phyloP scores from a whole-genome alignment of 1,140 invertebrate genomes.

The Bacillus rossius region DNA sequence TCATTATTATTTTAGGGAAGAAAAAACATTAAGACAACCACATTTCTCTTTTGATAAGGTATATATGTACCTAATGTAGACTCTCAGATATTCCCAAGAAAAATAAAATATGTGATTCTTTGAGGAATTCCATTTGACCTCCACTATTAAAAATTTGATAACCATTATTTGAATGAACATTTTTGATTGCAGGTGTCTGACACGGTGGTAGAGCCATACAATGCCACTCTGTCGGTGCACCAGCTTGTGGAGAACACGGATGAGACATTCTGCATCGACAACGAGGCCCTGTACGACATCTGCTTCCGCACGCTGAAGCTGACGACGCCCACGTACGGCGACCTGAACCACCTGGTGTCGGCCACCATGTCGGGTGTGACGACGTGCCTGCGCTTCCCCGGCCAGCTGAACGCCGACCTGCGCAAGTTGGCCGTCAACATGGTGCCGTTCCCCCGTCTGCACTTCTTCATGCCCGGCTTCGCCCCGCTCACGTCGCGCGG shows the following conservation, averaged over 20 bases:
- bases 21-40: too few species aligned
- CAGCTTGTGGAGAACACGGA: slow-evolving; percentile 88
- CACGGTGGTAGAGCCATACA: slow-evolving; percentile 87
- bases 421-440: slow-evolving; percentile 85
- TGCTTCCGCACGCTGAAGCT: slow-evolving; percentile 87
- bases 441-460: slow-evolving; percentile 81
- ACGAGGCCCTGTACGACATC: slow-evolving; percentile 89
- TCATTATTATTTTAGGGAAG: too few species aligned
- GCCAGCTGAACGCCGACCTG: slow-evolving; percentile 81
- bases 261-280: slow-evolving; percentile 85
- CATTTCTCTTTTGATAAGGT: too few species aligned
- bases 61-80: too few species aligned
- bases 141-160: slow-evolving; percentile 30
- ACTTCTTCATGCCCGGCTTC: too few species aligned
- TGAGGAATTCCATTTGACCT: slow-evolving; percentile 20
- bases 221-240: slow-evolving; percentile 81
- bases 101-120: too few species aligned
- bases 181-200: too few species aligned
- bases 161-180: too few species aligned
- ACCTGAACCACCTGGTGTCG: too few species aligned
- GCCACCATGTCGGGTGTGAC: slow-evolving; percentile 90
- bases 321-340: too few species aligned
- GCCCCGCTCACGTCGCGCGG: too few species aligned
- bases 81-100: too few species aligned
- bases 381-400: slow-evolving; percentile 72